phyloP scores from a whole-genome alignment of 2,113 vertebrate species.

The Ailurus styani region DNA sequence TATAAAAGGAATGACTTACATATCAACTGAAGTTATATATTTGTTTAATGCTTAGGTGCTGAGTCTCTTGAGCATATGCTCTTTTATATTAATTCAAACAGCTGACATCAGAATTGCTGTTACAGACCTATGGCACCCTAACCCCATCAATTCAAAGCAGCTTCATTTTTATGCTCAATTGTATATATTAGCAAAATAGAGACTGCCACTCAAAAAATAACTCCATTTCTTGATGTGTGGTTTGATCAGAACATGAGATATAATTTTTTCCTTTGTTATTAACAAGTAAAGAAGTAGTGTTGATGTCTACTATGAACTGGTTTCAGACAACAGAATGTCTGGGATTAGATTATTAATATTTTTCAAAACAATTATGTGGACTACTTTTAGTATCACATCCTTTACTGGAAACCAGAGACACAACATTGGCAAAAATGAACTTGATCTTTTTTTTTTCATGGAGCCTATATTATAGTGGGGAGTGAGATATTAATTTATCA shows the following conservation, averaged over 20 bases:
- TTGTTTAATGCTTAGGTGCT: not conserved
- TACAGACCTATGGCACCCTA: not conserved
- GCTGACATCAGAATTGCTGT: not conserved
- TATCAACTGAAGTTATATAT: not conserved
- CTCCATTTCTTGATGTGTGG: not conserved
- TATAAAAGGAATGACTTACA: not conserved
- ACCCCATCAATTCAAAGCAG: not conserved
- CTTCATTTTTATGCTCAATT: not conserved
- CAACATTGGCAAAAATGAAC: not conserved
- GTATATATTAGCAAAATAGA: not conserved
- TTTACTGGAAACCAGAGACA: not conserved
- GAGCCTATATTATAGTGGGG: not conserved
- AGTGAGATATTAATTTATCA: not conserved
- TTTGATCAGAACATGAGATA: not conserved
- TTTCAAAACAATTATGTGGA: not conserved
- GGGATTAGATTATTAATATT: not conserved
- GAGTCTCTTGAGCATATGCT: not conserved
- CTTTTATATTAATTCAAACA: not conserved
- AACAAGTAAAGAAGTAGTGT: not conserved
- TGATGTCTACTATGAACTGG: not conserved
- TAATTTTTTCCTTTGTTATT: not conserved
- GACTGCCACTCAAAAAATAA: not conserved
- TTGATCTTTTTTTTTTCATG: not conserved
- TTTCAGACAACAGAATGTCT: not conserved
- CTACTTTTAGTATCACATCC: not conserved